Conservation (phyloP, 1,140 invertebrate genomes). For the Cydia fagiglandana region DNA sequence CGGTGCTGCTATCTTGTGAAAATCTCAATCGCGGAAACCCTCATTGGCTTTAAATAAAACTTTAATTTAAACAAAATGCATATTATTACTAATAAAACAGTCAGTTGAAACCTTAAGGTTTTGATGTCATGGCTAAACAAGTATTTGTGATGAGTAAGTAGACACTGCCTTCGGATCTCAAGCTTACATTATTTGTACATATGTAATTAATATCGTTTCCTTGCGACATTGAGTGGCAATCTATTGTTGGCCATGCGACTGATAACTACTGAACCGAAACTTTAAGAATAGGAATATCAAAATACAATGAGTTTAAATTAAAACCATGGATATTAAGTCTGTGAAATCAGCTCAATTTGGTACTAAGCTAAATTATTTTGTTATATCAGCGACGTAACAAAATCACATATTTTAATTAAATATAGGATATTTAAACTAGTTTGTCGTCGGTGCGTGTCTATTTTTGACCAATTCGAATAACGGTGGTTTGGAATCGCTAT, state of each 20-base stretch:
- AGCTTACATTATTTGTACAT: constrained; percentile 71
- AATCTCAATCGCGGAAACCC: too few species aligned
- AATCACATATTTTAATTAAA: constrained; percentile 17
- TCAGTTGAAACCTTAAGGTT: background rate
- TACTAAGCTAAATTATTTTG: constrained; percentile 19
- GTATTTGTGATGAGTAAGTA: constrained; percentile 66
- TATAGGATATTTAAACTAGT: constrained; percentile 19
- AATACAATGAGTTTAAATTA: constrained; percentile 20
- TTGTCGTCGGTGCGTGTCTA: background rate
- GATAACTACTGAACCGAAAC: constrained; percentile 26
- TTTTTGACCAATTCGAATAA: background rate
- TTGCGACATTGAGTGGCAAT: constrained; percentile 36
- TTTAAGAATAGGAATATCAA: constrained; percentile 16
- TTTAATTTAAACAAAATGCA: constrained; percentile 4
- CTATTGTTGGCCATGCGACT: constrained; percentile 30
- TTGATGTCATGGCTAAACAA: background rate
- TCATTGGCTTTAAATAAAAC: background rate
- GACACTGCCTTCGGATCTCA: constrained; percentile 60
- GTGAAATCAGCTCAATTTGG: constrained; percentile 11
- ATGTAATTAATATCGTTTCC: constrained; percentile 73
- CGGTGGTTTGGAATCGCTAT: background rate
- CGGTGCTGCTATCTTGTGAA: too few species aligned
- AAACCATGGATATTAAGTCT: constrained; percentile 4
- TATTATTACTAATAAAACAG: constrained; percentile 1
- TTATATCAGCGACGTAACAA: constrained; percentile 3